Base-by-base conservation (phyloP, 2,888 invertebrate genomes). In the Nineta flava region DNA sequence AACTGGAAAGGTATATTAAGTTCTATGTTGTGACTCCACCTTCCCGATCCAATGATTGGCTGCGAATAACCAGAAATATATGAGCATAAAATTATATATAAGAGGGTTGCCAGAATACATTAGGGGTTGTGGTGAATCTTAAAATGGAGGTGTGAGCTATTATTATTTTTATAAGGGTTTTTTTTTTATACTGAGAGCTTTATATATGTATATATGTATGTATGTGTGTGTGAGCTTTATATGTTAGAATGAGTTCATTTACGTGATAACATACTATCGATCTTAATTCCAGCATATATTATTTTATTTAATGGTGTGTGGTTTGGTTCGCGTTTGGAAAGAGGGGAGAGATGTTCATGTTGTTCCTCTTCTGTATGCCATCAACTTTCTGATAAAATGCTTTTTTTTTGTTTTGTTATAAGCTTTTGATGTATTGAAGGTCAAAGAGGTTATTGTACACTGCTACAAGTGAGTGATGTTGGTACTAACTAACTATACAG, bases 391-490 rank as follows among this genome's bases (percentile, higher is more conserved):
- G 19, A 26, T 44, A 44, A 42, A 42, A 42, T 10, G 40, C 15
- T 7, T 32, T 19, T n/a, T n/a, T n/a, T n/a, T n/a, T n/a, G n/a
- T 19, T 26, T 26, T 26, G 7, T 7, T 26, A 26, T 26, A 26
- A 26, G 16, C 15, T 17, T 46, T 47, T 47, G 47, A 47, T 34
- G 34, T 32, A 47, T 47, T 47, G 35, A 47, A 47, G 47, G 47
- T 47, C 35, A 47, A 5, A 34, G 26, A 26, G 47, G 47, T 34
- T 47, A 47, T 35, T 47, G 47, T 34, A 47, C 34, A 35, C 19
- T 46, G 21, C 12, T 35, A 38, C 32, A 38, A 38, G 38, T 15
- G 38, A 38, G 15, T 40, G n/a, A n/a, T n/a, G n/a, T n/a, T n/a
- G n/a, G n/a, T n/a, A n/a, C n/a, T n/a, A n/a, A n/a, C n/a, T n/a